A percentile compares a stretch with the other conserved stretches of the same genome.
Conservation (phyloP, 2,888 invertebrate species). For the Polyommatus icarus region DNA sequence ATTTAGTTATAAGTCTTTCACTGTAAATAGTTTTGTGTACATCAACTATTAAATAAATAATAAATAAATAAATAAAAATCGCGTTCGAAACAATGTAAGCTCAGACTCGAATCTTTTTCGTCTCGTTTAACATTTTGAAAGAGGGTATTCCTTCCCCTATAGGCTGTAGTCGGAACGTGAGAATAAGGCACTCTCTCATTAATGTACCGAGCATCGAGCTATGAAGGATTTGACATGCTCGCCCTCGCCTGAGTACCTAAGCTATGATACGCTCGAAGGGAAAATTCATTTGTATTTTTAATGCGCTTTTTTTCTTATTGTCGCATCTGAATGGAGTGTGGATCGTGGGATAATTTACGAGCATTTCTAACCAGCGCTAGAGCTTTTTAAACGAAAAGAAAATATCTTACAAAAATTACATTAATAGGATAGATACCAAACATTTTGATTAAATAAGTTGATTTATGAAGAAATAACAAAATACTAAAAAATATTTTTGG, state of each 20-base stretch:
- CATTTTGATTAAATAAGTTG: too few species aligned
- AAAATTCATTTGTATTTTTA: conserved; percentile 16
- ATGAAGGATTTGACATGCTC: conserved; percentile 11
- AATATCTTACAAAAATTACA: too few species aligned
- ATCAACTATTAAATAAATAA: too few species aligned
- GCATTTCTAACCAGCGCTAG: not conserved
- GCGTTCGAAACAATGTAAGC: not conserved
- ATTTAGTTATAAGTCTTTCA: too few species aligned
- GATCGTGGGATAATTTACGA: not conserved
- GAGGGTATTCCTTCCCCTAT: conserved; percentile 4
- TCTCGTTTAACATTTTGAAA: conserved; percentile 21
- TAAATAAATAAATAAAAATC: too few species aligned
- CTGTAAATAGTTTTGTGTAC: too few species aligned
- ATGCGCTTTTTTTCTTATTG: not conserved
- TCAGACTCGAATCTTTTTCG: conserved; percentile 5
- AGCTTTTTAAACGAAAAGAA: too few species aligned
- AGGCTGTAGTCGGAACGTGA: not conserved
- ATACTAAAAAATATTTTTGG: too few species aligned
- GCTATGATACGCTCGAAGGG: not conserved
- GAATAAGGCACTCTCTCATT: conserved; percentile 28
- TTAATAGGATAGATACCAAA: too few species aligned
- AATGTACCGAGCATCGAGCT: conserved; percentile 4
- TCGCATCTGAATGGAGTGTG: not conserved
- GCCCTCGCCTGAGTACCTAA: not conserved
- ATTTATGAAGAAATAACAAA: too few species aligned